phyloP scores from a whole-genome alignment of 2,797 vertebrate species.

The Falco rusticolus region DNA sequence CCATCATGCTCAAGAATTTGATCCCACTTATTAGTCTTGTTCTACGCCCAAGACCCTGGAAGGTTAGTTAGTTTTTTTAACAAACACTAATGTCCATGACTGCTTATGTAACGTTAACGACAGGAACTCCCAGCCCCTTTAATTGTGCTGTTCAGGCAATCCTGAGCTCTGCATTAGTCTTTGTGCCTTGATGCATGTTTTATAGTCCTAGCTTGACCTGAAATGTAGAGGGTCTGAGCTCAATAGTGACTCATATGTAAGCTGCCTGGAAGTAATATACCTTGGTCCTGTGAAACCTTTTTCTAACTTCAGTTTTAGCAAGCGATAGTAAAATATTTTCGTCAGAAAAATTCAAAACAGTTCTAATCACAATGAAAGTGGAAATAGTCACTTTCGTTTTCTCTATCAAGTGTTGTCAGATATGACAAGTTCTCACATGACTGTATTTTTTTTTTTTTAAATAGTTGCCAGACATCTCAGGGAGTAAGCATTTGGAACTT shows the following conservation, averaged over 20 bases:
- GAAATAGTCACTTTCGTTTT: background rate
- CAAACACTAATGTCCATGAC: background rate
- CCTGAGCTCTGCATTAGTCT: background rate
- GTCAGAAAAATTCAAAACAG: background rate
- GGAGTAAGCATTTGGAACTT: background rate
- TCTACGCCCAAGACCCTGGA: background rate
- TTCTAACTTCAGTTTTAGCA: background rate
- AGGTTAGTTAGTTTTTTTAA: background rate
- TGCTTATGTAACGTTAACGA: background rate
- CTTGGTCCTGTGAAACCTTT: background rate
- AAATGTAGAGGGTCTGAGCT: background rate
- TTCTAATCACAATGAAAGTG: background rate
- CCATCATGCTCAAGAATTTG: background rate
- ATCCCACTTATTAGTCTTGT: background rate
- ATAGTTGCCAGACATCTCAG: background rate
- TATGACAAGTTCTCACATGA: background rate
- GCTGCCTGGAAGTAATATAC: background rate
- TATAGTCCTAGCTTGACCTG: background rate
- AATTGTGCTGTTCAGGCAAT: background rate
- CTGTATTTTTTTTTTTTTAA: background rate
- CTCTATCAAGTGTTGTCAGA: background rate
- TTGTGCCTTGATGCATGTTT: background rate
- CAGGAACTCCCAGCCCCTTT: background rate
- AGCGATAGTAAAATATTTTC: background rate
- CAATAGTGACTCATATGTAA: accelerated